A percentile compares a stretch with the other conserved stretches of the same genome.
Conservation (phyloP, 2,113 vertebrate genomes). For the Lamprotornis superbus region DNA sequence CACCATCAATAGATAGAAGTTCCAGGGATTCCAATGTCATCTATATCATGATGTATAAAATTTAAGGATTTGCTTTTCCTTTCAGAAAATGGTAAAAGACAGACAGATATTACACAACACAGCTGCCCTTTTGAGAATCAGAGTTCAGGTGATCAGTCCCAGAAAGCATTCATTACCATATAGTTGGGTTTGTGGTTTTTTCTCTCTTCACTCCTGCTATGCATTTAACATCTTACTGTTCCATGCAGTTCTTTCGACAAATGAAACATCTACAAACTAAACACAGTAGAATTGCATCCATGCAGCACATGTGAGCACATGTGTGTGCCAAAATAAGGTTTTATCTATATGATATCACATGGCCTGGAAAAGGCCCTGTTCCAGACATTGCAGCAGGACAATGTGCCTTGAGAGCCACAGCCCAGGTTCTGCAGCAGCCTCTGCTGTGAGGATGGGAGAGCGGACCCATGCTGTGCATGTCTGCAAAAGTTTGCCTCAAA, state of each 20-base stretch:
- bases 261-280: neutral
- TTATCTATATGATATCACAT: neutral
- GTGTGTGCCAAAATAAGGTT: neutral
- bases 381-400: neutral
- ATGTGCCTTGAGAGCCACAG: neutral
- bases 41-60: neutral
- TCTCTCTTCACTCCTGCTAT: neutral
- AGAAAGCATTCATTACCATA: neutral
- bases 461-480: accelerated
- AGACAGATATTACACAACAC: neutral
- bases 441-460: neutral
- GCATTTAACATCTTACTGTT: neutral
- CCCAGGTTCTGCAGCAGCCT: neutral
- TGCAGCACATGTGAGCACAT: accelerated
- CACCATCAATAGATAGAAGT: neutral
- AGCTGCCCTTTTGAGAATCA: neutral
- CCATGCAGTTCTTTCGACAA: neutral
- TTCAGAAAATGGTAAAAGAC: neutral
- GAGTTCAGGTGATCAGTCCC: neutral
- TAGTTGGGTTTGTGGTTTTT: neutral
- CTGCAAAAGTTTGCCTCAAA: neutral
- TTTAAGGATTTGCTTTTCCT: neutral
- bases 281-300: neutral
- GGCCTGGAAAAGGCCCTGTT: neutral
- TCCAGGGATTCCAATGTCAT: neutral